A percentile compares a stretch with the other conserved stretches of the same genome.
These are phyloP conservation scores for Brachycybe producta DNA, from an alignment of 2,888 invertebrate genomes.

Conservation along the genomic window DNA sequence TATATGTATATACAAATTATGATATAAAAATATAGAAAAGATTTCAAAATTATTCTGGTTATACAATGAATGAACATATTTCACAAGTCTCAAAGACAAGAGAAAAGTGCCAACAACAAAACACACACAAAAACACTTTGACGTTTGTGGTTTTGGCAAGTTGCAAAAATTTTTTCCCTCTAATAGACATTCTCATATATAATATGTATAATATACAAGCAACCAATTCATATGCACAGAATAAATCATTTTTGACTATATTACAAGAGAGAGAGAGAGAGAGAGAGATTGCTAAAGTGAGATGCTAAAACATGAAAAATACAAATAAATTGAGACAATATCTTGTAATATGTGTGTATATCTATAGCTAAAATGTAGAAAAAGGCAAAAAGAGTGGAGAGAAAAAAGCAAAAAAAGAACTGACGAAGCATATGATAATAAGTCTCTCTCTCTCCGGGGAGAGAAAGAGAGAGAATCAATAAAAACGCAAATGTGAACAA, in stretches of 20 bases:
- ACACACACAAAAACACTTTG: too few species aligned
- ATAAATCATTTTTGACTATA: slow-evolving; percentile 10
- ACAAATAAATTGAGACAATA: slow-evolving; percentile 11
- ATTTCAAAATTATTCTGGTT: slow-evolving; percentile 12
- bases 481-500: slow-evolving; percentile 14
- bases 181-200: too few species aligned
- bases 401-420: slow-evolving; percentile 6
- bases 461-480: slow-evolving; percentile 1
- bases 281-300: slow-evolving; percentile 2
- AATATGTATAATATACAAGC: too few species aligned
- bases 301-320: slow-evolving; percentile 2
- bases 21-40: too few species aligned
- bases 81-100: slow-evolving; percentile 12
- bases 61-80: slow-evolving; percentile 12
- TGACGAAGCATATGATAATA: slow-evolving; percentile 18
- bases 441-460: background rate
- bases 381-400: background rate
- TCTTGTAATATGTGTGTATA: too few species aligned
- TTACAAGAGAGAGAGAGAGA: too few species aligned
- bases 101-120: too few species aligned
- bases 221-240: slow-evolving; percentile 11
- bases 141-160: slow-evolving; percentile 3
- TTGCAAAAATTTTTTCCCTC: background rate
- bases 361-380: background rate
- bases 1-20: too few species aligned